Conservation (phyloP, 2,888 invertebrate genomes). For the Acleris laterana region DNA sequence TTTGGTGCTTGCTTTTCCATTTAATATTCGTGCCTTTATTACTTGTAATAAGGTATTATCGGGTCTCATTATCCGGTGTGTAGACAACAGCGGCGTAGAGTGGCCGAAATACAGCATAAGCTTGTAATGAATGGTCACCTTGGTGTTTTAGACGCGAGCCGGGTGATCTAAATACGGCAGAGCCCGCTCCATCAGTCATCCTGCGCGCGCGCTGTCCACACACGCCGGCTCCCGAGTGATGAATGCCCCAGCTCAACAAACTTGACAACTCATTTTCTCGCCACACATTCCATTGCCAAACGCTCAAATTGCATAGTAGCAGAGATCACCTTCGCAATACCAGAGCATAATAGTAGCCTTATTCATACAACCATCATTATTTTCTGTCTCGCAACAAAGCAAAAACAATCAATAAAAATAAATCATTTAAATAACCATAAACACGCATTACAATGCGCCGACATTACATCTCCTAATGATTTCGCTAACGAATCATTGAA, state of each 20-base stretch:
- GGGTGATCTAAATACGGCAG: constrained; percentile 46
- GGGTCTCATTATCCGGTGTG: constrained; percentile 24
- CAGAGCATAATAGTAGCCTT: constrained; percentile 75
- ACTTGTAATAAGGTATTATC: constrained; percentile 55
- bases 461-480: constrained; percentile 84
- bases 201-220: constrained; percentile 38
- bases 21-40: constrained; percentile 48
- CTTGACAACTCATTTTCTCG: constrained; percentile 82
- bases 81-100: constrained; percentile 11
- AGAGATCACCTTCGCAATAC: constrained; percentile 77
- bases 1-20: constrained; percentile 47
- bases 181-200: constrained; percentile 53
- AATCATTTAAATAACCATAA: constrained; percentile 85
- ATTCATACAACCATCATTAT: constrained; percentile 80
- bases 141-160: constrained; percentile 17
- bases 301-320: constrained; percentile 76
- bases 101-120: constrained; percentile 7
- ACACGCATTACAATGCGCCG: constrained; percentile 82
- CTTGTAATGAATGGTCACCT: constrained; percentile 24
- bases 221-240: constrained; percentile 57
- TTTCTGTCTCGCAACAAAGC: constrained; percentile 84
- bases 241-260: constrained; percentile 67
- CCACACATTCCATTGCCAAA: constrained; percentile 79
- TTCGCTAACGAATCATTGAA: constrained; percentile 85
- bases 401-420: constrained; percentile 85